Conservation (phyloP, 2,797 vertebrate genomes). For the Lagorchestes hirsutus region DNA sequence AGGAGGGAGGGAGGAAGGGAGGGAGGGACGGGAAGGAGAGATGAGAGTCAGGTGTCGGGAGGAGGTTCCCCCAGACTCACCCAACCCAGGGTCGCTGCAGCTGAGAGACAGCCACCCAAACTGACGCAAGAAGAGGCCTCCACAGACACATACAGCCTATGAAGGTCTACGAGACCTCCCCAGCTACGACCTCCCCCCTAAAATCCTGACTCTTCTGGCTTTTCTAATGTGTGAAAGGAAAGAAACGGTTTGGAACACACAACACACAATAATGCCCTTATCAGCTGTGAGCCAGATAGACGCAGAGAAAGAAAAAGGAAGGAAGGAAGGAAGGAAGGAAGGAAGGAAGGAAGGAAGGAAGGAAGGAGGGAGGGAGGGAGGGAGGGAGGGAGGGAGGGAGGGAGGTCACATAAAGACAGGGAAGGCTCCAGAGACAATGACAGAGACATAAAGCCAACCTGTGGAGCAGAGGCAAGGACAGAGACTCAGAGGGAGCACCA, state of each 20-base stretch:
- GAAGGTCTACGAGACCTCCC: background rate
- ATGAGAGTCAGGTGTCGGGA: background rate
- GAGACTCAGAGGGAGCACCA: background rate
- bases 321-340: too few species aligned
- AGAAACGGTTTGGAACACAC: background rate
- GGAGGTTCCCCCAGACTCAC: too few species aligned
- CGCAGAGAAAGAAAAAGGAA: background rate
- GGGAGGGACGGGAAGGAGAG: background rate
- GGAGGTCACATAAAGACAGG: background rate
- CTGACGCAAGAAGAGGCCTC: background rate
- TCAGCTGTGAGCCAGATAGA: background rate
- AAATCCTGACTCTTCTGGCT: background rate
- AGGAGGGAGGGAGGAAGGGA: slow-evolving; percentile 15
- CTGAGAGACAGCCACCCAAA: background rate
- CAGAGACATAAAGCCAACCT: background rate
- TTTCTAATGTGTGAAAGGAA: background rate
- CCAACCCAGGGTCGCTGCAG: background rate
- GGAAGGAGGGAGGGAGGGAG: background rate
- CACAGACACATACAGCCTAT: background rate
- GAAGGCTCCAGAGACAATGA: background rate
- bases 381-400: background rate
- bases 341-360: background rate
- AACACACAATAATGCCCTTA: background rate
- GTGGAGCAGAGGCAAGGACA: background rate
- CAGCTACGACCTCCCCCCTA: background rate